Evolutionary conservation across 2,888 invertebrate genomes (phyloP).

Genomic region (Dolichomitus sp.): DNA sequence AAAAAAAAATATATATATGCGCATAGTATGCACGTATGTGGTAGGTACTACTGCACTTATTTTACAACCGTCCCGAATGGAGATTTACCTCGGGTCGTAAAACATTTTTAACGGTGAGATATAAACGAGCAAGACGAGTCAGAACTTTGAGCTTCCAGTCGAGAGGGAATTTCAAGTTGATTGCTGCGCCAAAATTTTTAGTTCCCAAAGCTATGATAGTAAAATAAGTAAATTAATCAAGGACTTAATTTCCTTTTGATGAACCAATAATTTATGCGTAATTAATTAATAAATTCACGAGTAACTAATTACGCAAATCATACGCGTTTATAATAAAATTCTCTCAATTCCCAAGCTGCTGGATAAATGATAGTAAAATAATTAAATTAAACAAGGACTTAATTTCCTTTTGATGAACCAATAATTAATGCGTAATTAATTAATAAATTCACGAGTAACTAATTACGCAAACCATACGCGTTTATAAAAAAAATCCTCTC

Average conservation of each 20-base stretch:
- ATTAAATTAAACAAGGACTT: background rate
- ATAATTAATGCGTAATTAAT: background rate
- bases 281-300: background rate
- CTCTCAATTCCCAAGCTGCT: background rate
- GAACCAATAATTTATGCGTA: background rate
- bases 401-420: background rate
- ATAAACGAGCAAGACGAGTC: background rate
- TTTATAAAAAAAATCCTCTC: background rate
- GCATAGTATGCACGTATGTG: background rate
- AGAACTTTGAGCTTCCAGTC: background rate
- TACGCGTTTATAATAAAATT: background rate
- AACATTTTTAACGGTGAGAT: conserved; percentile 50
- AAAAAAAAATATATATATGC: conserved; percentile 12
- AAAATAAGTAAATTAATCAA: background rate
- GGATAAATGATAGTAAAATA: background rate
- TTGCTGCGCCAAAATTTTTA: background rate
- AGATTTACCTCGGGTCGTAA: conserved; percentile 57
- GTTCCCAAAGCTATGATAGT: background rate
- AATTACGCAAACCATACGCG: background rate
- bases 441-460: background rate
- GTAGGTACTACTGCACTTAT: conserved; percentile 46
- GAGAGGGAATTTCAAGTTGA: background rate
- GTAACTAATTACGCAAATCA: background rate
- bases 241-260: background rate
- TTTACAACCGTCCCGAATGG: conserved; percentile 61